Evolutionary conservation across 2,113 vertebrate genomes (phyloP).

Genomic region (Indicator indicator): DNA sequence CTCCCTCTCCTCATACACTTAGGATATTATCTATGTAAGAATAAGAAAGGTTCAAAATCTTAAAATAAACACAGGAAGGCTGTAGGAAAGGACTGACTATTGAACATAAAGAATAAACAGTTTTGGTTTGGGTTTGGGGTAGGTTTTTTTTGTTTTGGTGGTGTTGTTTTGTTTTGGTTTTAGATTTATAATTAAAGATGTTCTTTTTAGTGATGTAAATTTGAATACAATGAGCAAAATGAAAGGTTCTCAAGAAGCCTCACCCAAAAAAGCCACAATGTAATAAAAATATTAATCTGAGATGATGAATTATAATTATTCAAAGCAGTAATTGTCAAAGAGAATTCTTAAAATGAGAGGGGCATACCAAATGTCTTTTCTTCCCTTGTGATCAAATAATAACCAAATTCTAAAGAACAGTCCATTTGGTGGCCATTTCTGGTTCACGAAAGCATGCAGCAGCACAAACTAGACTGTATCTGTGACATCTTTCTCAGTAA

Average conservation of each 20-base stretch:
- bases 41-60: neutral
- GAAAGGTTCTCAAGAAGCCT: neutral
- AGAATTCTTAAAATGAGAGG: neutral
- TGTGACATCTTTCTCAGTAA: neutral
- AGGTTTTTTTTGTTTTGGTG: neutral
- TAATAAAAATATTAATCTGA: neutral
- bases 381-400: neutral
- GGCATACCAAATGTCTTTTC: neutral
- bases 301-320: neutral
- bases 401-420: neutral
- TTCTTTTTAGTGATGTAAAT: neutral
- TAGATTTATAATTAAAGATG: neutral
- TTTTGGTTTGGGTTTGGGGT: neutral
- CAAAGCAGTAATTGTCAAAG: neutral
- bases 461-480: neutral
- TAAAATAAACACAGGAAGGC: neutral
- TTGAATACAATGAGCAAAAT: neutral
- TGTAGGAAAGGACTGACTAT: neutral
- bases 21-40: neutral
- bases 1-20: neutral
- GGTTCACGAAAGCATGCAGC: neutral
- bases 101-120: neutral
- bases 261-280: neutral
- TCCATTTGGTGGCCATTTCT: neutral
- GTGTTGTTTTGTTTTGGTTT: neutral